phyloP scores from a whole-genome alignment of 2,113 vertebrate species.

The Phalacrocorax carbo region DNA sequence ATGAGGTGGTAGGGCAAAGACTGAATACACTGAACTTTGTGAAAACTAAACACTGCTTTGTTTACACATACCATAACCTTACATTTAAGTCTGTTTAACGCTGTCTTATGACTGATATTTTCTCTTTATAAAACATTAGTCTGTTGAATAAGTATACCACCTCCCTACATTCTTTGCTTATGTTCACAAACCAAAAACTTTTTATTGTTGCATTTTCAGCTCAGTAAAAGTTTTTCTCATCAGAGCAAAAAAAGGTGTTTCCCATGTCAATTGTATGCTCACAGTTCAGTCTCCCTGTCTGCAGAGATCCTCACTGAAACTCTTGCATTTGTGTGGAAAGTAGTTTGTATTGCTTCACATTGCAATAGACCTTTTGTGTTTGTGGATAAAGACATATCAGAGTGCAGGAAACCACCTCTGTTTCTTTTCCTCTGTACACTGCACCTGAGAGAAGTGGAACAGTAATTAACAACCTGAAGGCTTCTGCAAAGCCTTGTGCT shows the following conservation, averaged over 20 bases:
- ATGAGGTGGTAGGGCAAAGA: background rate
- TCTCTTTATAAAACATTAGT: background rate
- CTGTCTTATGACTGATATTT: background rate
- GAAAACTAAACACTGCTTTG: background rate
- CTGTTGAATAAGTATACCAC: background rate
- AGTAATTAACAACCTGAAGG: background rate
- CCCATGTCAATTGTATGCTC: background rate
- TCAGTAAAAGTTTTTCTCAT: background rate
- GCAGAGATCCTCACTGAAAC: background rate
- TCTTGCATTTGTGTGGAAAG: background rate
- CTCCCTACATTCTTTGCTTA: background rate
- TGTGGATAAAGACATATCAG: background rate
- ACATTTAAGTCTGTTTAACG: background rate
- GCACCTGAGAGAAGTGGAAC: background rate
- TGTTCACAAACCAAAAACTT: background rate
- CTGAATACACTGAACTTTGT: background rate
- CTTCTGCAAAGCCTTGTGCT: background rate
- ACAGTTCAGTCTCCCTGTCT: background rate
- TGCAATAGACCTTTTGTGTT: background rate
- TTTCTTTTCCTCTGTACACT: background rate
- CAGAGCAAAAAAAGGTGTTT: background rate
- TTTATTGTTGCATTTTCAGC: background rate
- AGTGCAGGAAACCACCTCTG: background rate
- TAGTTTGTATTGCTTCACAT: background rate
- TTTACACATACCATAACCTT: background rate